Conservation (phyloP, 2,797 vertebrate genomes). For the Amblyopsis hoosieri region DNA sequence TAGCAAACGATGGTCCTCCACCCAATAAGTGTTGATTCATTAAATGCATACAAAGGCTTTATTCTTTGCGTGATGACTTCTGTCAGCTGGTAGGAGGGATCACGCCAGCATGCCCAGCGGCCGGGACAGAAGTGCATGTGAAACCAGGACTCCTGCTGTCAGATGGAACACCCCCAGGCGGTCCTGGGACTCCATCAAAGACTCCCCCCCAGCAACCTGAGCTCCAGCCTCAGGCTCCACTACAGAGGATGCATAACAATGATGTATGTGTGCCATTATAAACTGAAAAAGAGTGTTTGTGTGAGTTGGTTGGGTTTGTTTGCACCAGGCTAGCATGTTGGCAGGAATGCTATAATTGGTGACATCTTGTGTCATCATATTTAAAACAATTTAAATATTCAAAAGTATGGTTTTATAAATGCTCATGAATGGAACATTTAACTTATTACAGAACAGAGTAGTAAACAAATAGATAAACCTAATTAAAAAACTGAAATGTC, state of each 20-base stretch:
- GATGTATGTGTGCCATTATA: slow-evolving; percentile 51
- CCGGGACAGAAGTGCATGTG: slow-evolving; percentile 22
- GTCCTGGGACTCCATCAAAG: slow-evolving; percentile 43
- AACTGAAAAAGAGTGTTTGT: not conserved
- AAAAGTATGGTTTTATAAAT: no score
- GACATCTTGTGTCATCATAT: no score
- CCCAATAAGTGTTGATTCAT: not conserved
- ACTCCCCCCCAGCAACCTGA: slow-evolving; percentile 22
- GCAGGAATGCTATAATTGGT: no score
- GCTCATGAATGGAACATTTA: no score
- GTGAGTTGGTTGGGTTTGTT: not conserved
- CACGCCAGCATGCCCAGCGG: slow-evolving; percentile 17
- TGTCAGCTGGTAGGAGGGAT: slow-evolving; percentile 50
- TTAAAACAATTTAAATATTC: no score
- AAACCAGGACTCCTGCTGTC: slow-evolving; percentile 32
- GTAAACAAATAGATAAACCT: not conserved
- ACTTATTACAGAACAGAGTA: not conserved
- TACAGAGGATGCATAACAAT: slow-evolving; percentile 22
- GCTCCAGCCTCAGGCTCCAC: slow-evolving; percentile 26
- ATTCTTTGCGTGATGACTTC: not conserved
- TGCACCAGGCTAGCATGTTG: not conserved
- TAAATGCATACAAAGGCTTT: slow-evolving; percentile 2
- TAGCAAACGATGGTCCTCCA: slow-evolving; percentile 2
- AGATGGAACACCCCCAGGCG: slow-evolving; percentile 30
- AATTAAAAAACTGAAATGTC: slow-evolving; percentile 30